A percentile compares a stretch with the other conserved stretches of the same genome.
Evolutionary conservation across 1,140 invertebrate species (phyloP).

Genomic region (Bacillus rossius): DNA sequence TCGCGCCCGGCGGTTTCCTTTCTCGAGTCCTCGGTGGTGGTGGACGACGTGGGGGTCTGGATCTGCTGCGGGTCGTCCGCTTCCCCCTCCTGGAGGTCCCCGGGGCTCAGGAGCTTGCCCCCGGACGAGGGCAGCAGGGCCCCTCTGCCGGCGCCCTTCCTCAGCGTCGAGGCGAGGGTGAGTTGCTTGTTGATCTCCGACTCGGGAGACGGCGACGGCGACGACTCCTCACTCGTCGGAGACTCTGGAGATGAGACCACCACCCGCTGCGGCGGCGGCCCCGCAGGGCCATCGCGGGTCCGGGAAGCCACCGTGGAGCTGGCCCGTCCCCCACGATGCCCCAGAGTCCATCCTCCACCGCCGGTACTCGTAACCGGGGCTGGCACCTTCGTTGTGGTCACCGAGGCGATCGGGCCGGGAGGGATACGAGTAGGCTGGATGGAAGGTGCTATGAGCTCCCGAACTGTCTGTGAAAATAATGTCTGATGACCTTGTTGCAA

Average conservation of each 20-base stretch:
- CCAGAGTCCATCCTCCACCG: not conserved
- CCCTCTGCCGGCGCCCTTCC: not conserved
- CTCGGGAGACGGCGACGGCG: conserved; percentile 10
- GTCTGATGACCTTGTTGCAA: conserved; percentile 17
- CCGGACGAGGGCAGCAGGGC: too few species aligned
- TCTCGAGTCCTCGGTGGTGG: conserved; percentile 27
- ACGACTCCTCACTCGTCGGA: conserved; percentile 13
- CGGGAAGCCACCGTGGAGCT: conserved; percentile 19
- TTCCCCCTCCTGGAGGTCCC: conserved; percentile 5
- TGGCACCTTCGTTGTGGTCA: conserved; percentile 15
- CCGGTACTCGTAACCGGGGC: conserved; percentile 22
- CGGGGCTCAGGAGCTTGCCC: not conserved
- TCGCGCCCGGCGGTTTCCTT: conserved; percentile 26
- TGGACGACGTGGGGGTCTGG: conserved; percentile 30
- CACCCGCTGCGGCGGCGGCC: conserved; percentile 8
- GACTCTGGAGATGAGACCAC: conserved; percentile 18
- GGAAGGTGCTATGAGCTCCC: conserved; percentile 27
- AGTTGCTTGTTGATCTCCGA: conserved; percentile 8
- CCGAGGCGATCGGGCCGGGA: conserved; percentile 13
- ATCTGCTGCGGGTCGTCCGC: conserved; percentile 17
- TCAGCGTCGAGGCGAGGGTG: conserved; percentile 4
- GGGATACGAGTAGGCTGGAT: conserved; percentile 16
- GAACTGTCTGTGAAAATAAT: conserved; percentile 35
- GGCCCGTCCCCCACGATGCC: not conserved
- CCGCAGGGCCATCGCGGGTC: not conserved